Evolutionary conservation across 2,888 invertebrate species (phyloP).

Genomic region (Rhodophaea formosa): DNA sequence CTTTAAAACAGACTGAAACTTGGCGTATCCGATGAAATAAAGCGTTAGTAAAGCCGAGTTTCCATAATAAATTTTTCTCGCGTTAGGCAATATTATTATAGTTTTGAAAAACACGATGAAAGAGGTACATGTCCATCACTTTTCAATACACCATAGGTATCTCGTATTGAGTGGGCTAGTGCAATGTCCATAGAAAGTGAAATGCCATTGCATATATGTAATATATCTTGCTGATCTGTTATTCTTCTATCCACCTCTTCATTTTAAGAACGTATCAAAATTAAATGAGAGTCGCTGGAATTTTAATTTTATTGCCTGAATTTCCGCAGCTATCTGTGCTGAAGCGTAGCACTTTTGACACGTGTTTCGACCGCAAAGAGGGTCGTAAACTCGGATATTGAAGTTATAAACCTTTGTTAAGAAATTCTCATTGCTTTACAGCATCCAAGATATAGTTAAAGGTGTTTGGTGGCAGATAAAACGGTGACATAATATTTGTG

Average conservation of each 20-base stretch:
- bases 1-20: no score
- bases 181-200: no score
- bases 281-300: constrained; percentile 21
- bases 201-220: no score
- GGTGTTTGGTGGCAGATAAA: neutral
- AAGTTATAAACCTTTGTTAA: constrained; percentile 68
- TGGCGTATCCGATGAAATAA: no score
- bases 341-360: constrained; percentile 49
- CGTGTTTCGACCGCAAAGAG: constrained; percentile 56
- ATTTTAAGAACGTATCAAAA: neutral
- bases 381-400: constrained; percentile 70
- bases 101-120: no score
- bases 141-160: no score
- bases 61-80: no score
- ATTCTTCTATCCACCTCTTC: neutral
- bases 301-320: constrained; percentile 40
- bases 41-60: no score
- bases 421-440: constrained; percentile 64
- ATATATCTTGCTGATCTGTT: neutral
- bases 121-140: no score
- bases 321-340: constrained; percentile 29
- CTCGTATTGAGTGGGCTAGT: no score
- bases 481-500: neutral
- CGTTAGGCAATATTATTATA: no score
- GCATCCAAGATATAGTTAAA: constrained; percentile 41